These are phyloP conservation scores for Apomyelois bistriatella DNA, from an alignment of 2,888 invertebrate genomes.

Conservation along the genomic window DNA sequence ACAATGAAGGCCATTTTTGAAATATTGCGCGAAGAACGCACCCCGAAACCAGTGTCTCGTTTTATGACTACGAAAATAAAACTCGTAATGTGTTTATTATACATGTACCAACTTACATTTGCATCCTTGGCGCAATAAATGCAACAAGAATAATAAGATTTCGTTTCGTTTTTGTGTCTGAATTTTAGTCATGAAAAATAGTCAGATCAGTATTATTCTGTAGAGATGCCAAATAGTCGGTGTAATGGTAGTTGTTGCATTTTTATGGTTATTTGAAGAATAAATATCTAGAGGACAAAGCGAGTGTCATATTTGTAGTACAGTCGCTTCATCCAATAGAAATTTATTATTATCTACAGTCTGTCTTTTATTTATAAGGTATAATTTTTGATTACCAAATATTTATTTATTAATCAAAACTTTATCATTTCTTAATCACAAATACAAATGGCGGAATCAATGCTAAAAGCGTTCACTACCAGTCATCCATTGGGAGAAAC, in stretches of 20 bases:
- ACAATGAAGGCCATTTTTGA: slow-evolving; percentile 53
- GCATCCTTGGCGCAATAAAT: slow-evolving; percentile 3
- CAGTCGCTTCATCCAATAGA: too few relatives aligned
- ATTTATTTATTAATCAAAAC: too few relatives aligned
- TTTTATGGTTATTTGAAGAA: slow-evolving; percentile 8
- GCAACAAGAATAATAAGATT: slow-evolving; percentile 8
- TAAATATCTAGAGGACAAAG: slow-evolving; percentile 22
- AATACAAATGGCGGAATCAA: too few relatives aligned
- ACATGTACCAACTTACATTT: not conserved
- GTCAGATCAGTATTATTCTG: slow-evolving; percentile 10
- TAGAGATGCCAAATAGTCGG: slow-evolving; percentile 9
- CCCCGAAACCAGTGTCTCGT: slow-evolving; percentile 2
- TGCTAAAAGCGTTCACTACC: too few relatives aligned
- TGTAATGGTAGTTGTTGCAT: slow-evolving; percentile 5
- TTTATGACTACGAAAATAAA: slow-evolving; percentile 8
- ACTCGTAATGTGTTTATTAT: slow-evolving; percentile 19
- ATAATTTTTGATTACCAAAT: too few relatives aligned
- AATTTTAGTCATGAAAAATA: not conserved
- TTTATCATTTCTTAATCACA: too few relatives aligned
- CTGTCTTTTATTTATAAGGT: too few relatives aligned
- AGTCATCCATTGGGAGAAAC: too few relatives aligned
- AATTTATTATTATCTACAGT: too few relatives aligned
- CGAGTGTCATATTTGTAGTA: too few relatives aligned
- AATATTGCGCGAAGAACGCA: slow-evolving; percentile 38
- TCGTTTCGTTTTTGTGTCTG: slow-evolving; percentile 2